Conservation (phyloP, 2,888 invertebrate species). For the Cybosia mesomella region DNA sequence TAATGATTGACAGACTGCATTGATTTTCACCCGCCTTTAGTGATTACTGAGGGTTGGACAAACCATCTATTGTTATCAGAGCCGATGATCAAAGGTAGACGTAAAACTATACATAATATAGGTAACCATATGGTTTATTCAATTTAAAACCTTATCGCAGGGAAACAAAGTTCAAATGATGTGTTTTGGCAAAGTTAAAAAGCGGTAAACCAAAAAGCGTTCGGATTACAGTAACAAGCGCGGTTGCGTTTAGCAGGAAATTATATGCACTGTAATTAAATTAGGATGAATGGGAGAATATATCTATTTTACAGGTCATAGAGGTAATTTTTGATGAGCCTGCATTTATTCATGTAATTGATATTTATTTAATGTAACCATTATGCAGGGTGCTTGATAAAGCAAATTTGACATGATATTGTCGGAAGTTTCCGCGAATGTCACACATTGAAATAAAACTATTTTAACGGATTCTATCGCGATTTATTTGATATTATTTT, state of each 20-base stretch:
- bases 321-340: not conserved
- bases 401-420: no score
- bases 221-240: constrained; percentile 45
- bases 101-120: constrained; percentile 23
- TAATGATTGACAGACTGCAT: constrained; percentile 37
- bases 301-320: constrained; percentile 6
- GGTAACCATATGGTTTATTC: constrained; percentile 12
- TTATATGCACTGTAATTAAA: constrained; percentile 16
- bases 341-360: not conserved
- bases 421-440: no score
- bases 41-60: constrained; percentile 31
- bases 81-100: constrained; percentile 44
- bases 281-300: constrained; percentile 7
- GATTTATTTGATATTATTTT: no score
- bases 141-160: constrained; percentile 27
- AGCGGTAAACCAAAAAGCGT: constrained; percentile 43
- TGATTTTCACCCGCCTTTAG: constrained; percentile 26
- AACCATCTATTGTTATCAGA: constrained; percentile 44
- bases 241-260: constrained; percentile 20
- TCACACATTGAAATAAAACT: no score
- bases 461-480: no score
- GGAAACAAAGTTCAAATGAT: constrained; percentile 22
- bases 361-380: not conserved
- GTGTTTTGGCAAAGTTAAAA: constrained; percentile 32
- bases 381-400: no score